A percentile compares a stretch with the other conserved stretches of the same genome.
Conservation (phyloP, 2,113 vertebrate genomes). For the Saimiri boliviensis region DNA sequence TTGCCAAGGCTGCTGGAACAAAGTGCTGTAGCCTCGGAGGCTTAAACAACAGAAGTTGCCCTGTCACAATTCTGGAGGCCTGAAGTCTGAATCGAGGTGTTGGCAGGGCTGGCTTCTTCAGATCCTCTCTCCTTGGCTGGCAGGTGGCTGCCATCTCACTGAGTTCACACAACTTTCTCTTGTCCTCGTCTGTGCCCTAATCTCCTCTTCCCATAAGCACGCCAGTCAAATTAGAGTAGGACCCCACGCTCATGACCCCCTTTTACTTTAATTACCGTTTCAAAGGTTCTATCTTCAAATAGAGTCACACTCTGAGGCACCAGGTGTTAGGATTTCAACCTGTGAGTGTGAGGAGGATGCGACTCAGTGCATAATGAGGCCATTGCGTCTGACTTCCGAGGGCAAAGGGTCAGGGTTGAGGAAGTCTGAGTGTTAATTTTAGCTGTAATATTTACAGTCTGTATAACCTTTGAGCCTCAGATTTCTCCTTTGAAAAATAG, state of each 20-base stretch:
- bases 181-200: not conserved
- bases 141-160: not conserved
- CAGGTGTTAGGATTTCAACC: not conserved
- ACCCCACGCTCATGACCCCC: not conserved
- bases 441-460: not conserved
- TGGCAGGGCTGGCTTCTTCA: not conserved
- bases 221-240: not conserved
- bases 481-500: not conserved
- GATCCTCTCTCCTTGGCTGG: not conserved
- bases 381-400: not conserved
- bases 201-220: not conserved
- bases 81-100: not conserved
- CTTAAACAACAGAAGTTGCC: not conserved
- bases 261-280: not conserved
- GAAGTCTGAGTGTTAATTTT: not conserved
- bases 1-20: not conserved
- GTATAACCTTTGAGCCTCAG: not conserved
- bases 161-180: not conserved
- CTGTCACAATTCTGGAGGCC: not conserved
- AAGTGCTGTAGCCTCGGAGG: accelerated
- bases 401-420: not conserved
- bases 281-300: not conserved
- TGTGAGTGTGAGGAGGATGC: not conserved
- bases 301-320: not conserved
- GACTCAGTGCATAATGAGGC: not conserved